Evolutionary conservation across 2,888 invertebrate species (phyloP), one percentile per base, ranked within the genome.

Genomic region (Athalia cordata): DNA sequence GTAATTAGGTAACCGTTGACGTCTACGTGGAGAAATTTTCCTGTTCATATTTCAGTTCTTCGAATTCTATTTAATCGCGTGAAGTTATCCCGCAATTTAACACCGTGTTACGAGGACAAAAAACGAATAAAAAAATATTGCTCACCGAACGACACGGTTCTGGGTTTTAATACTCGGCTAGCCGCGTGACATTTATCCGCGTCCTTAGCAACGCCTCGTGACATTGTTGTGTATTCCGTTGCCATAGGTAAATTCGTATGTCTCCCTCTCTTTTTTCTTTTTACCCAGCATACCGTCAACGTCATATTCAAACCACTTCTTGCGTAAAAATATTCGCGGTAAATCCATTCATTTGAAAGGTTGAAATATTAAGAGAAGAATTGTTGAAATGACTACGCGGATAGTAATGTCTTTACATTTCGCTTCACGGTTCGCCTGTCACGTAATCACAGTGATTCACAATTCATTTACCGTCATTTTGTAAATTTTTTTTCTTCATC

Each of bases 401-500:
- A 29, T 29, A 2, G 29, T 29, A 29, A 29, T 29, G 29, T 29
- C 29, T 29, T 29, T 29, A 29, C 29, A 45, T 76, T 79, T 66
- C 77, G 77, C 65, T 82, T 81, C 81, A 78, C 83, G 83, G 86
- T 86, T 86, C 85, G 83, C 82, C 79, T 83, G 81, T 82, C 83
- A 80, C 82, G 80, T 81, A 87, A 87, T 83, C 86, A 87, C 87
- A 85, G 86, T 87, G 86, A 87, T 87, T 85, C 86, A 84, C 86
- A 86, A 86, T 87, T 87, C 86, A 87, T 87, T 87, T 86, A 86
- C 86, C 83, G 79, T 79, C 79, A 81, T 84, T 85, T 84, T 81
- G 81, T 79, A 80, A 77, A 77, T 68, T 77, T 79, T 82, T 82
- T 81, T 80, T 79, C 72, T 79, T 70, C 64, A 79, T 61, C 77